Conservation (phyloP, 2,888 invertebrate species). For the Lithophane socia region DNA sequence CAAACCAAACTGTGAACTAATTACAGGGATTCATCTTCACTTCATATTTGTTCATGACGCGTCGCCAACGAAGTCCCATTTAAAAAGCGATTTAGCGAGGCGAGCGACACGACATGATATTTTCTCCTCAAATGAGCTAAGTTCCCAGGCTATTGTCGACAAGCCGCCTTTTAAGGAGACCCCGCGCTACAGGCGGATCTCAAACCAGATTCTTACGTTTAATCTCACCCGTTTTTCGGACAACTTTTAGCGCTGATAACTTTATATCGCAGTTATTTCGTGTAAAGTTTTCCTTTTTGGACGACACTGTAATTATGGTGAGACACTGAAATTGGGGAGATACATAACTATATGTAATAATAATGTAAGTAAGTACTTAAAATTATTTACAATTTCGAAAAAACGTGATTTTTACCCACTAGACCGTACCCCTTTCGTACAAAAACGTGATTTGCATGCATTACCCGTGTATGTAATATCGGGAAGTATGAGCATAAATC, state of each 20-base stretch:
- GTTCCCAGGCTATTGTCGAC: constrained; percentile 90
- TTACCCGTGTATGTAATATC: constrained; percentile 17
- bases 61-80: constrained; percentile 75
- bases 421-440: constrained; percentile 15
- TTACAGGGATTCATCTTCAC: constrained; percentile 59
- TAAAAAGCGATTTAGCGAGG: constrained; percentile 86
- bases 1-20: constrained; percentile 50
- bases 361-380: background rate
- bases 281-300: constrained; percentile 37
- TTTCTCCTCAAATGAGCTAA: constrained; percentile 89
- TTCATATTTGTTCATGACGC: constrained; percentile 75
- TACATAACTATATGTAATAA: background rate
- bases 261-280: constrained; percentile 65
- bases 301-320: constrained; percentile 41
- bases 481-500: constrained; percentile 30
- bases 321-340: constrained; percentile 16
- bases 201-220: constrained; percentile 79
- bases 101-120: constrained; percentile 84
- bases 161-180: constrained; percentile 85
- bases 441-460: constrained; percentile 32
- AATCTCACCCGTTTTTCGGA: constrained; percentile 70
- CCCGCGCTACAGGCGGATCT: constrained; percentile 83
- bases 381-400: constrained; percentile 21
- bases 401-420: constrained; percentile 15
- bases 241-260: constrained; percentile 62